Percentiles rank a stretch among this genome's conserved stretches.
Evolutionary conservation across 1,140 invertebrate species (phyloP).

Genomic region (Phocides pigmalion): DNA sequence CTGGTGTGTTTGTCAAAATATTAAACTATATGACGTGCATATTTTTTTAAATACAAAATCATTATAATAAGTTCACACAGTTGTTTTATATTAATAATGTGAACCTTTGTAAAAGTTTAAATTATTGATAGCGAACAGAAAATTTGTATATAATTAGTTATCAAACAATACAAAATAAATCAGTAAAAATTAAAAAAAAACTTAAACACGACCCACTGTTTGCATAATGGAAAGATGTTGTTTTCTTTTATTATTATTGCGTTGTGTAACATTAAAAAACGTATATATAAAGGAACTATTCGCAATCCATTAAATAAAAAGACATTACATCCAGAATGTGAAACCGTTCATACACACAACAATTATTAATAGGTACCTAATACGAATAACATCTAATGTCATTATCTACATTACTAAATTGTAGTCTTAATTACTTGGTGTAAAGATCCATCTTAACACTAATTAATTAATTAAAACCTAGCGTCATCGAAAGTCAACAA

Average conservation of each 20-base stretch:
- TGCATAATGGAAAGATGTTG: too few relatives aligned
- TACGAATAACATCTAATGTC: slow-evolving; percentile 71
- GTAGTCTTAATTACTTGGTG: slow-evolving; percentile 80
- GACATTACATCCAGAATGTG: slow-evolving; percentile 41
- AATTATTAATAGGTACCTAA: slow-evolving; percentile 61
- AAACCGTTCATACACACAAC: slow-evolving; percentile 60
- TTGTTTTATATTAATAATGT: background rate
- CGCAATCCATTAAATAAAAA: slow-evolving; percentile 42
- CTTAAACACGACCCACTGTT: background rate
- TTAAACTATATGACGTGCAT: background rate
- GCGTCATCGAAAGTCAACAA: slow-evolving; percentile 24
- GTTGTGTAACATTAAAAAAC: background rate
- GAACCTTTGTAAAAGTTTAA: background rate
- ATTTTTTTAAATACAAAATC: background rate
- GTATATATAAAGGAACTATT: slow-evolving; percentile 9
- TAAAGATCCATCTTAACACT: slow-evolving; percentile 78
- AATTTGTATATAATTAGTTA: too few relatives aligned
- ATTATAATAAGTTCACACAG: too few relatives aligned
- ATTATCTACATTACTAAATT: slow-evolving; percentile 72
- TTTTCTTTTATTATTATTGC: background rate
- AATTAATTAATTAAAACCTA: slow-evolving; percentile 52
- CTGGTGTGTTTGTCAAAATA: slow-evolving; percentile 20
- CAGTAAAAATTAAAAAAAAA: background rate
- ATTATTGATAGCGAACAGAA: background rate
- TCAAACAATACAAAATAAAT: too few relatives aligned